A percentile compares a stretch with the other conserved stretches of the same genome.
phyloP scores from a whole-genome alignment of 2,113 vertebrate genomes.

The Oreocharis arfaki region DNA sequence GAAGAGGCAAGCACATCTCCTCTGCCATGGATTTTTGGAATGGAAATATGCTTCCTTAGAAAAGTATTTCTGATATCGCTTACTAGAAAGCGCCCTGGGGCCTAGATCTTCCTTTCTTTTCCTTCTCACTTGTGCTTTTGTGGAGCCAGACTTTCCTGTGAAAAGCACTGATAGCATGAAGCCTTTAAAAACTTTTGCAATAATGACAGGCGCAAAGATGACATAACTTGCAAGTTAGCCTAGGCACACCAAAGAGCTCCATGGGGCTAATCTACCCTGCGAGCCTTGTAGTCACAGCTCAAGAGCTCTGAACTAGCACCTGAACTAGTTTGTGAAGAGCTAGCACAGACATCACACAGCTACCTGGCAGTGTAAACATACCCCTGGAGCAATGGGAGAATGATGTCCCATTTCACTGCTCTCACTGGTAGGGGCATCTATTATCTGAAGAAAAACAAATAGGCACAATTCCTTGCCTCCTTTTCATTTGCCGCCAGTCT shows the following conservation, averaged over 20 bases:
- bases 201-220: not conserved
- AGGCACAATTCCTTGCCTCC: not conserved
- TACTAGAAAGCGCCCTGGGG: not conserved
- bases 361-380: not conserved
- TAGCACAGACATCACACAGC: not conserved
- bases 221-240: not conserved
- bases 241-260: not conserved
- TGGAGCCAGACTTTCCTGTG: not conserved
- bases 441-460: not conserved
- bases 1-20: not conserved
- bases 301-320: not conserved
- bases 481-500: not conserved
- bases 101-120: not conserved
- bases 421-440: not conserved
- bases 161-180: not conserved
- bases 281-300: not conserved
- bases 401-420: not conserved
- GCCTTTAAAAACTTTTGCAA: rapidly evolving
- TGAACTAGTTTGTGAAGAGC: not conserved
- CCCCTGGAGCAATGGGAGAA: not conserved
- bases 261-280: not conserved
- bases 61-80: not conserved
- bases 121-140: not conserved
- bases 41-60: not conserved
- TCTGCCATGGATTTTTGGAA: not conserved